A percentile compares a stretch with the other conserved stretches of the same genome.
Conservation (phyloP, 2,888 invertebrate genomes). For the Watsonalla binaria region DNA sequence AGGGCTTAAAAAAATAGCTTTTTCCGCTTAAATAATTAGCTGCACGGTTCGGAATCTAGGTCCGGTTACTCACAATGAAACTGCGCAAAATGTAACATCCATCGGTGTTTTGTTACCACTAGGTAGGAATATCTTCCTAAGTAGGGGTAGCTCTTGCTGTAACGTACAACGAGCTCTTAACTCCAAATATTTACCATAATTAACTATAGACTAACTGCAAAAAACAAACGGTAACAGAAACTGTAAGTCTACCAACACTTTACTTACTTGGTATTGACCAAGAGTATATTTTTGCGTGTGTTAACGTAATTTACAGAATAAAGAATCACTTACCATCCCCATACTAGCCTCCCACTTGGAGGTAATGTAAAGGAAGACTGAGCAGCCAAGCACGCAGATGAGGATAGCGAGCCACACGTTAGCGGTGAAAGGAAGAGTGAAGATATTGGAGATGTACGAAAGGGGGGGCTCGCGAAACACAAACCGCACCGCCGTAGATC, state of each 20-base stretch:
- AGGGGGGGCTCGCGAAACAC: constrained; percentile 83
- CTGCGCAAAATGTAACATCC: background rate
- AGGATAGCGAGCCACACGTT: constrained; percentile 81
- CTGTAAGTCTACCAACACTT: too few species aligned
- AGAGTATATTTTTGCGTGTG: too few species aligned
- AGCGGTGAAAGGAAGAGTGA: constrained; percentile 80
- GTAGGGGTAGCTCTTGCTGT: too few species aligned
- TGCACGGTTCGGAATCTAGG: too few species aligned
- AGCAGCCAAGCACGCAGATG: constrained; percentile 66
- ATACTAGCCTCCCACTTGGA: constrained; percentile 69
- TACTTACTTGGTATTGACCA: too few species aligned
- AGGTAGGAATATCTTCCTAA: too few species aligned
- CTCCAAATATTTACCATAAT: background rate
- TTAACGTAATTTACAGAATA: background rate
- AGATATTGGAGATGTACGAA: constrained; percentile 82
- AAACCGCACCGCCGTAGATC: constrained; percentile 75
- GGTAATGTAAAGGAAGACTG: constrained; percentile 64
- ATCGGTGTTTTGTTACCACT: too few species aligned
- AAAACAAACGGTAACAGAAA: too few species aligned
- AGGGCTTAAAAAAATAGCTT: too few species aligned
- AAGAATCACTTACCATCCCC: constrained; percentile 44
- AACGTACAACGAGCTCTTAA: too few species aligned
- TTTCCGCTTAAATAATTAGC: too few species aligned
- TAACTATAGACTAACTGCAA: too few species aligned
- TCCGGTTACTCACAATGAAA: background rate